Evolutionary conservation across 1,140 invertebrate species (phyloP).

Genomic region (Lethocerus indicus): DNA sequence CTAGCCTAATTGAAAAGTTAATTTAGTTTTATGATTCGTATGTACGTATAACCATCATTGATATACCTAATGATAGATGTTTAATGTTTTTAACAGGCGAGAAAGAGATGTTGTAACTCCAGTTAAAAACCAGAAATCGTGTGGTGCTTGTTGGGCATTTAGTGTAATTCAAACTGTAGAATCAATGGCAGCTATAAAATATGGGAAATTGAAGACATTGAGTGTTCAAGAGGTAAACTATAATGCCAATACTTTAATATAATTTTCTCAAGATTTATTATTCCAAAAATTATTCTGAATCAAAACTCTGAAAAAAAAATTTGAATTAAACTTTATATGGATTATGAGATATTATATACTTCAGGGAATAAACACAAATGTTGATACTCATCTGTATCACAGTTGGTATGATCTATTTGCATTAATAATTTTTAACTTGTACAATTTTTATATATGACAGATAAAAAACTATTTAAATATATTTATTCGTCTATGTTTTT

Average conservation of each 20-base stretch:
- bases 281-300: not conserved
- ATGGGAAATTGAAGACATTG: constrained; percentile 36
- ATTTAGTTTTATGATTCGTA: no score
- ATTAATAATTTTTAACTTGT: not conserved
- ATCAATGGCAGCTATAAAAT: constrained; percentile 54
- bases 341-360: not conserved
- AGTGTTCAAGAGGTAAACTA: constrained; percentile 53
- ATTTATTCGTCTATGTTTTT: constrained; percentile 18
- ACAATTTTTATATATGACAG: not conserved
- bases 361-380: not conserved
- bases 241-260: not conserved
- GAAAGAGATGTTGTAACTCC: constrained; percentile 45
- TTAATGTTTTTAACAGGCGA: constrained; percentile 34
- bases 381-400: not conserved
- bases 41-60: no score
- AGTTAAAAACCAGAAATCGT: constrained; percentile 54
- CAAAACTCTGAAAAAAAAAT: not conserved
- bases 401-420: not conserved
- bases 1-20: no score
- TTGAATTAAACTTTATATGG: not conserved
- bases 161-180: constrained; percentile 60
- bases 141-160: constrained; percentile 80
- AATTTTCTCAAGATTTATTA: not conserved
- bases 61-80: no score
- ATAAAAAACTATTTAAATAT: not conserved